These are phyloP conservation scores for Pelodytes ibericus DNA, from an alignment of 2,797 vertebrate species.

Conservation along the genomic window DNA sequence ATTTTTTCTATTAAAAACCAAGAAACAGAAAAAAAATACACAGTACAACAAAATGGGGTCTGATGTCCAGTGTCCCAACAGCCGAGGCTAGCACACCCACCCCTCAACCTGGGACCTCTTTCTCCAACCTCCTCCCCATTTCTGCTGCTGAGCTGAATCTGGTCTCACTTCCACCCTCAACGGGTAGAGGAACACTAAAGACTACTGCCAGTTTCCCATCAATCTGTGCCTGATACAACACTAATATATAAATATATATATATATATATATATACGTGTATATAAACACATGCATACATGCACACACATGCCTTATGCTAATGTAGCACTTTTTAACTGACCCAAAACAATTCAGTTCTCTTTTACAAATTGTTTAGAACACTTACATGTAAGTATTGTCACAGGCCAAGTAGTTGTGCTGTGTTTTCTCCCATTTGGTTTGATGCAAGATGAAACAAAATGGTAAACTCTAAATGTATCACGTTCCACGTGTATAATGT, in stretches of 20 bases:
- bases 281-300: background rate
- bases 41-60: slow-evolving; percentile 57
- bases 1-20: slow-evolving; percentile 79
- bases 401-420: too few species aligned
- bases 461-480: too few species aligned
- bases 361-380: too few species aligned
- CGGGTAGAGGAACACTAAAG: slow-evolving; percentile 28
- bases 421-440: too few species aligned
- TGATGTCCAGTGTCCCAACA: slow-evolving; percentile 57
- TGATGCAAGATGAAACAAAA: too few species aligned
- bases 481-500: too few species aligned
- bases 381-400: too few species aligned
- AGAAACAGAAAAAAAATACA: slow-evolving; percentile 57
- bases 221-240: slow-evolving; percentile 47
- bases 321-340: slow-evolving; percentile 9
- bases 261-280: background rate
- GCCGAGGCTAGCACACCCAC: slow-evolving; percentile 51
- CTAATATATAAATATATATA: slow-evolving; percentile 21
- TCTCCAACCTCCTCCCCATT: slow-evolving; percentile 29
- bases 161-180: slow-evolving; percentile 10
- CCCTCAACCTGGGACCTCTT: slow-evolving; percentile 64
- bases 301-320: slow-evolving; percentile 11
- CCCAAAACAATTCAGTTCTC: background rate
- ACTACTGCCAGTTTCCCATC: slow-evolving; percentile 37
- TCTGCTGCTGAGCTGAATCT: slow-evolving; percentile 38